These are phyloP conservation scores for Phoebastria nigripes DNA, from an alignment of 2,797 vertebrate species.

Conservation along the genomic window DNA sequence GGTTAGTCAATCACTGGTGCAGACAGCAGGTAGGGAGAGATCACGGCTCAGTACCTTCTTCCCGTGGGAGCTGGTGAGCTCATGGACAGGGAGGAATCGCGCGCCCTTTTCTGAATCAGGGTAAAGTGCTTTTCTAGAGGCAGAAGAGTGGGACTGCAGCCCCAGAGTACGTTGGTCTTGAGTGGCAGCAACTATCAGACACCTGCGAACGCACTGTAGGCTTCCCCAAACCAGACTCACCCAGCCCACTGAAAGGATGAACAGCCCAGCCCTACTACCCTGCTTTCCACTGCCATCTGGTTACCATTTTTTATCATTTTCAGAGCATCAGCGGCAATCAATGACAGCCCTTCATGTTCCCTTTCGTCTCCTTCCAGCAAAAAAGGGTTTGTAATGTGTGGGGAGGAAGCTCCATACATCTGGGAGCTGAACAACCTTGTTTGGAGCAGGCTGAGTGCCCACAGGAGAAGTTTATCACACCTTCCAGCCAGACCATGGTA, in stretches of 20 bases:
- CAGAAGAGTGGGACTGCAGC: not conserved
- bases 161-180: not conserved
- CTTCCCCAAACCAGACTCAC: not conserved
- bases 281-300: not conserved
- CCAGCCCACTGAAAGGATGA: not conserved
- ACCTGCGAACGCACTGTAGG: not conserved
- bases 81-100: fast-evolving
- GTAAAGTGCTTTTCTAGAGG: not conserved
- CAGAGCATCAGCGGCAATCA: not conserved
- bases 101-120: not conserved
- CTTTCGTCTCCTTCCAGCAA: not conserved
- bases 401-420: not conserved
- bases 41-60: not conserved
- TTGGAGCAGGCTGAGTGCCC: not conserved
- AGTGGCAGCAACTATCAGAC: not conserved
- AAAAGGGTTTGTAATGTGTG: fast-evolving
- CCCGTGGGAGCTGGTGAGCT: not conserved
- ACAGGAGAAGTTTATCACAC: fast-evolving
- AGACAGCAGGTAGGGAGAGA: not conserved
- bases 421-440: not conserved
- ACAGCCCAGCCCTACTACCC: fast-evolving
- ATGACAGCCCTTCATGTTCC: not conserved
- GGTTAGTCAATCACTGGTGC: not conserved
- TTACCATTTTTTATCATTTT: not conserved
- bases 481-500: not conserved